phyloP scores from a whole-genome alignment of 2,797 vertebrate species.

The Darevskia mixta region DNA sequence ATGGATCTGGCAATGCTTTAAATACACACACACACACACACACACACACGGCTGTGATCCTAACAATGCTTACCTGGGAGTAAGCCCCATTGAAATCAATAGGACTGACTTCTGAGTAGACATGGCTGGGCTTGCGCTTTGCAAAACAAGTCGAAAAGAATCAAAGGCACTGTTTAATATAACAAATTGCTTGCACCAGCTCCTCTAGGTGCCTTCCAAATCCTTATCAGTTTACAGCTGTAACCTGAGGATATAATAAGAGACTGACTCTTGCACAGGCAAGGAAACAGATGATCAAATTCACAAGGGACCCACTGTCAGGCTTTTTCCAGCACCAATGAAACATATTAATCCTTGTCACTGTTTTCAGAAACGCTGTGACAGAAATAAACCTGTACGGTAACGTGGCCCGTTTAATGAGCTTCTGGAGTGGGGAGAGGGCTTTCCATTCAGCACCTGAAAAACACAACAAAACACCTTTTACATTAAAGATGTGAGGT shows the following conservation, averaged over 20 bases:
- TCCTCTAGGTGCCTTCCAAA: conserved; percentile 73
- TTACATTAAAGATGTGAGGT: conserved; percentile 88
- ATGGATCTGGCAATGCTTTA: conserved; percentile 46
- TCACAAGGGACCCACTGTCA: conserved; percentile 83
- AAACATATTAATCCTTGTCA: conserved; percentile 87
- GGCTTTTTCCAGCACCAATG: conserved; percentile 84
- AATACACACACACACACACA: too few species aligned
- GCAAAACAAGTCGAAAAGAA: conserved; percentile 79
- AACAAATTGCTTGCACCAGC: conserved; percentile 79
- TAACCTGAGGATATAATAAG: conserved; percentile 84
- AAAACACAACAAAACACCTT: conserved; percentile 90
- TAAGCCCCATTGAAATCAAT: too few species aligned
- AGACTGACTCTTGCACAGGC: conserved; percentile 82
- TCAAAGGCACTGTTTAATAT: conserved; percentile 78
- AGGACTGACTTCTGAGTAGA: too few species aligned
- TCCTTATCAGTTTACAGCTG: conserved; percentile 84
- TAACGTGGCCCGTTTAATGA: conserved; percentile 89
- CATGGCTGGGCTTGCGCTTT: too few species aligned
- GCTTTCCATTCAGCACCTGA: conserved; percentile 86
- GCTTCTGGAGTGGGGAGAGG: conserved; percentile 81
- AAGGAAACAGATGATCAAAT: conserved; percentile 86
- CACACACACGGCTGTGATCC: too few species aligned
- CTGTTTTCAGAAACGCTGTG: conserved; percentile 85
- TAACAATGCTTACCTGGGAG: too few species aligned
- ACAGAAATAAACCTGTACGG: conserved; percentile 88